These are phyloP conservation scores for Tetragonula carbonaria DNA, from an alignment of 2,888 invertebrate species.

Conservation along the genomic window DNA sequence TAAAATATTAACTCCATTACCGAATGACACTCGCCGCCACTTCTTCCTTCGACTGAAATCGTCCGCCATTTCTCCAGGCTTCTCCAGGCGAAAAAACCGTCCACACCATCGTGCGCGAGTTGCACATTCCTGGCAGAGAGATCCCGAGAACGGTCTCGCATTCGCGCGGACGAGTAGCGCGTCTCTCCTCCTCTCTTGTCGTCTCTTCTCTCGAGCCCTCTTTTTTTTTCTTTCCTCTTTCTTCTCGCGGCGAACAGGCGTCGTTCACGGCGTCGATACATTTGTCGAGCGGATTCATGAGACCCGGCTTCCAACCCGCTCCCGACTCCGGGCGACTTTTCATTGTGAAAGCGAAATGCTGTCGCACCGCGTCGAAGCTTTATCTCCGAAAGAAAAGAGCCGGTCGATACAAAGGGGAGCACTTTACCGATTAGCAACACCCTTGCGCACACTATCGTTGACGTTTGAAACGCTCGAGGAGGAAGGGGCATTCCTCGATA, in stretches of 20 bases:
- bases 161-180: not conserved
- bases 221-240: not conserved
- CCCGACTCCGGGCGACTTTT: conserved; percentile 24
- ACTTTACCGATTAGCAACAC: conserved; percentile 53
- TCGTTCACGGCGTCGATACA: conserved; percentile 16
- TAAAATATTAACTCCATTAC: conserved; percentile 76
- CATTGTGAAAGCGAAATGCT: conserved; percentile 32
- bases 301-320: not conserved
- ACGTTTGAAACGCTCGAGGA: not conserved
- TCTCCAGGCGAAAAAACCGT: conserved; percentile 1
- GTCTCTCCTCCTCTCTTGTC: not conserved
- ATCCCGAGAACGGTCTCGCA: too few species aligned
- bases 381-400: conserved; percentile 34
- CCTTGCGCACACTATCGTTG: conserved; percentile 8
- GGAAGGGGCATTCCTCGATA: not conserved
- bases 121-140: not conserved
- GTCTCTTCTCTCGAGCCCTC: not conserved
- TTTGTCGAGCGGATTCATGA: conserved; percentile 31
- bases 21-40: conserved; percentile 57
- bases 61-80: conserved; percentile 65
- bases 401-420: conserved; percentile 29
- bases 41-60: conserved; percentile 68
- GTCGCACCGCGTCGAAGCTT: conserved; percentile 30
- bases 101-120: not conserved
- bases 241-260: not conserved